Base-by-base conservation (phyloP, 1,140 invertebrate species). In the Paracyclopina nana region DNA sequence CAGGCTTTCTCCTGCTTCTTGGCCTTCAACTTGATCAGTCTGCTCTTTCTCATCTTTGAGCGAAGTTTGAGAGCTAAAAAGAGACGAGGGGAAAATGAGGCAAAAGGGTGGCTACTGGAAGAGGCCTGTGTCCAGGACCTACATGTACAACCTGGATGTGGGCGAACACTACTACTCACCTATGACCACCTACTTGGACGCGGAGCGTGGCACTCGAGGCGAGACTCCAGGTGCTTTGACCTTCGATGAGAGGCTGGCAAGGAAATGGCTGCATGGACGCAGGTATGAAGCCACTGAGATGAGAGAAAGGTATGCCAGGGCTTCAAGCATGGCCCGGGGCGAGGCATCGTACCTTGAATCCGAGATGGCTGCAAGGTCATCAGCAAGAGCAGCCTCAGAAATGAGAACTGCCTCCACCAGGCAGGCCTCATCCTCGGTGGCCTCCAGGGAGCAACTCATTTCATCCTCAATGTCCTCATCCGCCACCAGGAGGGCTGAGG, bases 181-280 rank as follows among this genome's bases (percentile, higher is more conserved):
- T 20, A 38, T 38, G n/a, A 16, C 34, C 34, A n/a, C 14, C 34
- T 38, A 38, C 20, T 38, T 38, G 34, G 34, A 38, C n/a, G 34
- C 34, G 14, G 34, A 38, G 34, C 34, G 34, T 38, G 34, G 34
- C 20, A 38, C 34, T 20, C 34, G 34, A 38, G 34, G 34, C 34
- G 34, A 38, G 34, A 38, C 34, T 20, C 34, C 34, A 20, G 34
- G 34, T 38, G 34, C 34, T n/a, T 20, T 38, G 34, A 38, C 34
- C 34, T 38, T 38, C 34, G 20, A 38, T 20, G 34, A 38, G 34
- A n/a, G 34, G n/a, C 20, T 38, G 34, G 34, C 34, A 20, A n/a
- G 34, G n/a, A 38, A 20, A 20, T 38, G 34, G 34, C 34, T 38
- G n/a, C 34, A 38, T 20, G 34, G 34, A 20, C 34, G 34, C 20